phyloP scores from a whole-genome alignment of 2,113 vertebrate genomes.

The Coregonus clupeaformis region DNA sequence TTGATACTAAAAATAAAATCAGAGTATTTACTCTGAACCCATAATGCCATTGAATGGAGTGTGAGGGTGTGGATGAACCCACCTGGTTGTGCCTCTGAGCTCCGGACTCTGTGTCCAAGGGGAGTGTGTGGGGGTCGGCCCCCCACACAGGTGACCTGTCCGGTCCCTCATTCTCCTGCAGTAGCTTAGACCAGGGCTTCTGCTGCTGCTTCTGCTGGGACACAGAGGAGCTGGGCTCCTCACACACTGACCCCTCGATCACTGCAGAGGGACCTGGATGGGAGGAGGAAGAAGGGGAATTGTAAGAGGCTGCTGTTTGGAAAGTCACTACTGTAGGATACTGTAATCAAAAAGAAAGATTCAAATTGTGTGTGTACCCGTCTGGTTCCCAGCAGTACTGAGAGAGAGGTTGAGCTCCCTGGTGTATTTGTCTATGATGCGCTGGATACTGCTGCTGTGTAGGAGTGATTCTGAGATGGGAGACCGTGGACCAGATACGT shows the following conservation, averaged over 20 bases:
- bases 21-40: neutral
- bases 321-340: too few relatives aligned
- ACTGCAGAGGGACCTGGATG: slow-evolving; percentile 48
- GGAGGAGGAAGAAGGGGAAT: neutral
- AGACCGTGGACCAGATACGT: neutral
- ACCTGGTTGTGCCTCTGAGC: slow-evolving; percentile 20
- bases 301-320: too few relatives aligned
- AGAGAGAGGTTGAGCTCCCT: slow-evolving; percentile 65
- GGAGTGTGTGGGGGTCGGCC: slow-evolving; percentile 41
- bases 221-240: slow-evolving; percentile 42
- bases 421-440: slow-evolving; percentile 64
- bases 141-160: slow-evolving; percentile 68
- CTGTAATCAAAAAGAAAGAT: neutral
- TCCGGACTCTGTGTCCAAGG: neutral
- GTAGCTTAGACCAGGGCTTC: neutral
- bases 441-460: slow-evolving; percentile 57
- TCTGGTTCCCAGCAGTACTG: slow-evolving; percentile 32
- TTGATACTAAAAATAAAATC: neutral
- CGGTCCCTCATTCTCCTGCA: slow-evolving; percentile 25
- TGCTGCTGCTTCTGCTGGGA: slow-evolving; percentile 19
- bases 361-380: slow-evolving; percentile 60
- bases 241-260: slow-evolving; percentile 54
- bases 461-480: slow-evolving; percentile 18
- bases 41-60: neutral
- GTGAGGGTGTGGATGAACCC: neutral